Conservation (phyloP, 2,888 invertebrate genomes). For the Druceiella hillmani region DNA sequence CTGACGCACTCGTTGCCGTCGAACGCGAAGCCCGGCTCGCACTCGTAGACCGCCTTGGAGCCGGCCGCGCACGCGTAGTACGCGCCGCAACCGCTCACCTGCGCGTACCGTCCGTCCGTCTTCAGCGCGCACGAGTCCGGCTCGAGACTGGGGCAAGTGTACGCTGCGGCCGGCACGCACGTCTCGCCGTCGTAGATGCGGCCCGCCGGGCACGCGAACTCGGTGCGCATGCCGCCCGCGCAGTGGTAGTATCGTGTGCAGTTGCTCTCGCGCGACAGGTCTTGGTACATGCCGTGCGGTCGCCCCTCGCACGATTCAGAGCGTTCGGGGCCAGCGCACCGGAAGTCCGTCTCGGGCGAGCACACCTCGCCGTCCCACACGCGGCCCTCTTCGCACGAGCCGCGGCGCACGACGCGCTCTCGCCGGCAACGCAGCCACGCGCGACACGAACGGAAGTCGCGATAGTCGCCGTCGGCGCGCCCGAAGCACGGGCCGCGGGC, state of each 20-base stretch:
- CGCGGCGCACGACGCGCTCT: slow-evolving; percentile 40
- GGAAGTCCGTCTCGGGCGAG: slow-evolving; percentile 34
- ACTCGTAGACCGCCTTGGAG: slow-evolving; percentile 53
- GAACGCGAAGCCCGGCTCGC: slow-evolving; percentile 46
- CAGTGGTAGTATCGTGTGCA: slow-evolving; percentile 52
- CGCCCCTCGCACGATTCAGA: slow-evolving; percentile 40
- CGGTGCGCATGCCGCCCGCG: slow-evolving; percentile 36
- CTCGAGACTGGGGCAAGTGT: slow-evolving; percentile 45
- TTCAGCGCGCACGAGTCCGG: slow-evolving; percentile 48
- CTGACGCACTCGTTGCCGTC: slow-evolving; percentile 48
- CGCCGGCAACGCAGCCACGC: slow-evolving; percentile 48
- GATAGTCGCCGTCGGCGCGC: slow-evolving; percentile 40
- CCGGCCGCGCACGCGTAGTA: slow-evolving; percentile 54
- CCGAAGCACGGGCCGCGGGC: slow-evolving; percentile 44
- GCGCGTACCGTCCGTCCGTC: slow-evolving; percentile 50
- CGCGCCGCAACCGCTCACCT: slow-evolving; percentile 50
- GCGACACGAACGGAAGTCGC: slow-evolving; percentile 44
- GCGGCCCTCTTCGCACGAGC: slow-evolving; percentile 41
- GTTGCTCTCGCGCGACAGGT: slow-evolving; percentile 37
- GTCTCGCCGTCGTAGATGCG: slow-evolving; percentile 42
- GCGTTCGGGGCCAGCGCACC: slow-evolving; percentile 44
- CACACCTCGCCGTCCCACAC: slow-evolving; percentile 50
- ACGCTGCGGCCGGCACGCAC: slow-evolving; percentile 34
- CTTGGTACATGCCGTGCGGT: slow-evolving; percentile 52
- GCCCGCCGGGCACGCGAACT: slow-evolving; percentile 38